These are phyloP conservation scores for Phodopus roborovskii DNA, from an alignment of 2,113 vertebrate genomes.

Conservation along the genomic window DNA sequence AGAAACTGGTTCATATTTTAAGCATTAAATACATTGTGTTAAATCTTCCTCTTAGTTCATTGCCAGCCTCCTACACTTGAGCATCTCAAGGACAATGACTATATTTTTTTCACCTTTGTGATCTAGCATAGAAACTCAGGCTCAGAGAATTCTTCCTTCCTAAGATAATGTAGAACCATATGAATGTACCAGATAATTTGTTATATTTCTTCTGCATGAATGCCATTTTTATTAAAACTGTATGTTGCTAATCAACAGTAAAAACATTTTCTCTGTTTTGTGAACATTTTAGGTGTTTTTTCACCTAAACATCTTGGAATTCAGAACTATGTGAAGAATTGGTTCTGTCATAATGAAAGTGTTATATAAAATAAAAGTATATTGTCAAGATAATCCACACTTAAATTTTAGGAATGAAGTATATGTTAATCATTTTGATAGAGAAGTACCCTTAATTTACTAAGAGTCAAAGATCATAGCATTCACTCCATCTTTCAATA, in stretches of 20 bases:
- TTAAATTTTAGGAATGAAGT: background rate
- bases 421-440: background rate
- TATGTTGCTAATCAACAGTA: background rate
- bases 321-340: background rate
- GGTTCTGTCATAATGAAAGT: background rate
- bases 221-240: background rate
- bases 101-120: conserved; percentile 23
- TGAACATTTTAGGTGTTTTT: background rate
- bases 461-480: conserved; percentile 19
- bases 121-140: background rate
- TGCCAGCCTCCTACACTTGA: background rate
- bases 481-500: background rate
- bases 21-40: background rate
- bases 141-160: background rate
- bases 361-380: background rate
- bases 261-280: conserved; percentile 5
- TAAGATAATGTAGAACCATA: background rate
- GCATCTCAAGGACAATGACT: conserved; percentile 15
- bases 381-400: background rate
- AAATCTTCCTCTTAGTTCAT: background rate
- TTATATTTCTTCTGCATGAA: background rate
- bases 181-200: background rate
- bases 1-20: background rate
- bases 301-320: background rate
- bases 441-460: background rate